These are phyloP conservation scores for Crioceris asparagi DNA, from an alignment of 2,888 invertebrate species.

Conservation along the genomic window DNA sequence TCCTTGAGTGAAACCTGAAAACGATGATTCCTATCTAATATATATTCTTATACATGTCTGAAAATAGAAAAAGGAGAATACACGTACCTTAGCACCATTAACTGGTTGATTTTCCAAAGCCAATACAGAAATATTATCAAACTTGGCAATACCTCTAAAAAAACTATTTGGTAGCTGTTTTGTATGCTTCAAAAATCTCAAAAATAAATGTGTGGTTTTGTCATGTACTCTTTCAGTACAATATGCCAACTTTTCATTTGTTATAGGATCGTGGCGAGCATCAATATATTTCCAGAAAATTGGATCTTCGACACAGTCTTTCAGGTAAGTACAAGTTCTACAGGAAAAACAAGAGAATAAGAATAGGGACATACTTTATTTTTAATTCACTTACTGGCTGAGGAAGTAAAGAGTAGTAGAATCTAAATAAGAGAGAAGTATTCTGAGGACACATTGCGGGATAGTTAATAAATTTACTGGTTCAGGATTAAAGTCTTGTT, in stretches of 20 bases:
- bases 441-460: constrained; percentile 28
- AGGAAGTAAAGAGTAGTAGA: constrained; percentile 28
- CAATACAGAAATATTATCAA: constrained; percentile 26
- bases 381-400: constrained; percentile 23
- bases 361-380: neutral
- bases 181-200: constrained; percentile 16
- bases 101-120: constrained; percentile 32
- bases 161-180: constrained; percentile 14
- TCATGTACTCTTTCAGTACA: constrained; percentile 25
- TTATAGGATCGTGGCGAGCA: constrained; percentile 25
- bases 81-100: constrained; percentile 24
- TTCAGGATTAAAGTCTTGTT: neutral
- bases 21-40: neutral
- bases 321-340: constrained; percentile 27
- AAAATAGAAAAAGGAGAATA: neutral
- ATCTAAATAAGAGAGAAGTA: constrained; percentile 29
- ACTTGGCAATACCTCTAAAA: constrained; percentile 14
- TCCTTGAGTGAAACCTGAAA: constrained; percentile 50
- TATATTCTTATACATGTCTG: neutral
- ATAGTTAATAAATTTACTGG: constrained; percentile 19
- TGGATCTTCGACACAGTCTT: constrained; percentile 26
- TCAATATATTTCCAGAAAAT: constrained; percentile 30
- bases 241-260: constrained; percentile 26
- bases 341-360: constrained; percentile 7
- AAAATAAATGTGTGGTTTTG: constrained; percentile 21